A percentile compares a stretch with the other conserved stretches of the same genome.
phyloP scores from a whole-genome alignment of 64 coral and sea anemone genomes.

The Montipora foliosa region DNA sequence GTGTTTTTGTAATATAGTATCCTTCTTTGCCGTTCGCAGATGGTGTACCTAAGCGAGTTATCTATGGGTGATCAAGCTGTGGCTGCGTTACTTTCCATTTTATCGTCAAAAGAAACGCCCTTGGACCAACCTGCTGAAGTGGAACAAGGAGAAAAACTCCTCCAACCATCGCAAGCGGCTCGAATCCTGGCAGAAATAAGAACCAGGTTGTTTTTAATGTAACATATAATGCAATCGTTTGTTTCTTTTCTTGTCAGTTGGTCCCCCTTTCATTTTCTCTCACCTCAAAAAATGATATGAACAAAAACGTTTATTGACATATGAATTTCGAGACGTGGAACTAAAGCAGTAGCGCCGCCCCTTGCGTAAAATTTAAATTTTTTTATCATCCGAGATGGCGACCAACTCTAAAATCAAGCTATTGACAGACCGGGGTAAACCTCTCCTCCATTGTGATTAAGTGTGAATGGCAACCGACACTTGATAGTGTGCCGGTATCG shows the following conservation, averaged over 20 bases:
- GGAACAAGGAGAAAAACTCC: background rate
- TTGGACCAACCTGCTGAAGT: background rate
- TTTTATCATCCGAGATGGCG: too few species aligned
- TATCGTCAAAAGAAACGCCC: slow-evolving; percentile 3
- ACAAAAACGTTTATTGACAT: too few species aligned
- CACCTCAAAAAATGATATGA: background rate
- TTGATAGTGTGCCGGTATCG: too few species aligned
- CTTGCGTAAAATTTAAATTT: too few species aligned
- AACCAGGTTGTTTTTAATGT: slow-evolving; percentile 63
- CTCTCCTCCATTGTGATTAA: too few species aligned
- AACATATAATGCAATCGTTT: background rate
- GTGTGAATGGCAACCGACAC: too few species aligned
- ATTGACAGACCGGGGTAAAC: too few species aligned
- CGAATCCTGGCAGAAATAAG: slow-evolving; percentile 90
- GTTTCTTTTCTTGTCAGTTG: background rate
- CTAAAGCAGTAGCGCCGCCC: too few species aligned
- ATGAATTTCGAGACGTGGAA: too few species aligned
- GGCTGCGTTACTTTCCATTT: slow-evolving; percentile 30
- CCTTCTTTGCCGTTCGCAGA: background rate
- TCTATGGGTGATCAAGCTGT: slow-evolving; percentile 37
- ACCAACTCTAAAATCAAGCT: too few species aligned
- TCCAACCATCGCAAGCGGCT: background rate
- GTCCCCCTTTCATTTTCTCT: too few species aligned
- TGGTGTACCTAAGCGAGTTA: slow-evolving; percentile 38
- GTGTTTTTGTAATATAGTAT: background rate